These are phyloP conservation scores for Paracentrotus lividus DNA, from an alignment of 53 echinoderm and acorn worm genomes.

Conservation along the genomic window DNA sequence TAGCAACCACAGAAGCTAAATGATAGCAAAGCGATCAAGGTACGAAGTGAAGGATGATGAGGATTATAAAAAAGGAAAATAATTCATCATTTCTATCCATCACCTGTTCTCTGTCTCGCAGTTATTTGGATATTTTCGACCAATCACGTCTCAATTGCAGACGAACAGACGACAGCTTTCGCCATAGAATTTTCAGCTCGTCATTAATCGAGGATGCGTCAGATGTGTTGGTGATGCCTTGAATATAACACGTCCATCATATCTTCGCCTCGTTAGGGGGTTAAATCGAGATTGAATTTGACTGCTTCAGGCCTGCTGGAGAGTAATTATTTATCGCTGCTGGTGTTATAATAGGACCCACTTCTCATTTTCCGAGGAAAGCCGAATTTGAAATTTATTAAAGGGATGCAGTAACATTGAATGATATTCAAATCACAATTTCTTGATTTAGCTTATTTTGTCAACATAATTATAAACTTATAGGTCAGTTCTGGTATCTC, in stretches of 20 bases:
- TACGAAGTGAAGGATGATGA: neutral
- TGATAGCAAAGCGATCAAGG: neutral
- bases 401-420: too few relatives aligned
- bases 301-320: constrained; percentile 31
- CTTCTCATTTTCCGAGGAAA: constrained; percentile 20
- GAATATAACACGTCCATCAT: constrained; percentile 37
- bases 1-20: neutral
- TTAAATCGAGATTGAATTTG: constrained; percentile 46
- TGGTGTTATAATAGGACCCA: constrained; percentile 43
- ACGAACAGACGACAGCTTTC: constrained; percentile 23
- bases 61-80: constrained; percentile 45
- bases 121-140: neutral
- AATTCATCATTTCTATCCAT: constrained; percentile 11
- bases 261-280: constrained; percentile 27
- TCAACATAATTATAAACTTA: too few relatives aligned
- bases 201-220: neutral
- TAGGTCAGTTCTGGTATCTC: too few relatives aligned
- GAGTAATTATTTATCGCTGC: constrained; percentile 41
- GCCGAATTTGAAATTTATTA: neutral
- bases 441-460: too few relatives aligned
- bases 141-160: neutral
- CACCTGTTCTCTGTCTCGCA: constrained; percentile 3
- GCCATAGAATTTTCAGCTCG: neutral
- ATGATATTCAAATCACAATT: too few relatives aligned
- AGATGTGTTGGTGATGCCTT: constrained; percentile 25